Percentiles rank a stretch among this genome's conserved stretches.
These are phyloP conservation scores for Amazona vittata DNA, from an alignment of 2,113 vertebrate genomes.

Conservation along the genomic window DNA sequence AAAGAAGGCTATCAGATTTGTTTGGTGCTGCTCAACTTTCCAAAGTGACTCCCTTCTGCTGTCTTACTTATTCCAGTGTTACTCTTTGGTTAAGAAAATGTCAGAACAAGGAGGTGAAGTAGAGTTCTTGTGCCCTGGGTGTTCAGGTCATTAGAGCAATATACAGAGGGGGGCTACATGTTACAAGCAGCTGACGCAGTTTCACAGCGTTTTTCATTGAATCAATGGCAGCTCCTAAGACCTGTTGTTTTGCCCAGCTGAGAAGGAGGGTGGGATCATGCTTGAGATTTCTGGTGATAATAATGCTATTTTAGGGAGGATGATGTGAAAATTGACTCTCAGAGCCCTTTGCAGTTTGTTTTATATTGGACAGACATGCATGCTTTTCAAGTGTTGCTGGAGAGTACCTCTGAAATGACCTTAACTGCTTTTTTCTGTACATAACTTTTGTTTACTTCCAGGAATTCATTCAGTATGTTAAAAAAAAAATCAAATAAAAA, in stretches of 20 bases:
- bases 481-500: conserved; percentile 53
- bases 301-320: not conserved
- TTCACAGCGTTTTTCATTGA: not conserved
- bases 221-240: not conserved
- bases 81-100: not conserved
- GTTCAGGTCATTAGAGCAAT: not conserved
- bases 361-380: not conserved
- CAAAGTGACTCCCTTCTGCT: not conserved
- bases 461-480: conserved; percentile 42
- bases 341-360: not conserved
- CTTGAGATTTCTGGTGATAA: not conserved
- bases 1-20: not conserved
- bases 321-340: rapidly evolving
- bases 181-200: not conserved
- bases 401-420: conserved; percentile 42
- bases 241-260: conserved; percentile 6
- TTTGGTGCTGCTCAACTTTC: conserved; percentile 16
- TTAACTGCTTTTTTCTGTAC: conserved; percentile 35
- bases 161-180: not conserved
- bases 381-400: conserved; percentile 21
- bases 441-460: conserved; percentile 61
- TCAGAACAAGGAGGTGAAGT: not conserved
- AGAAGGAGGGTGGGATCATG: not conserved
- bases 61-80: not conserved
- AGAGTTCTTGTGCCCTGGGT: not conserved